These are phyloP conservation scores for Nebria salina DNA, from an alignment of 2,888 invertebrate species.

Conservation along the genomic window DNA sequence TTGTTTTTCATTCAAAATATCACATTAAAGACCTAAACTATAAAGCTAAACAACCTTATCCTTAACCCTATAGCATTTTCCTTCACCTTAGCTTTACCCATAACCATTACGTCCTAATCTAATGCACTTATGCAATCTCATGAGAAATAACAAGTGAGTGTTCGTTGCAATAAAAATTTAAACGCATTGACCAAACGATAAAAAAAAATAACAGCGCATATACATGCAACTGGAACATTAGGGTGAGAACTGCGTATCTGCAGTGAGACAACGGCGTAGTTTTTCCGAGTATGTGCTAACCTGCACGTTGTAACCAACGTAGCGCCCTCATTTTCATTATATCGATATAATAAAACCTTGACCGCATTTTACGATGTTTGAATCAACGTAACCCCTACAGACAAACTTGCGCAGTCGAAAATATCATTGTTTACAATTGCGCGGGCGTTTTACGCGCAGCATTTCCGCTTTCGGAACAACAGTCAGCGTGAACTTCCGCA, in stretches of 20 bases:
- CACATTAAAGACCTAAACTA: no score
- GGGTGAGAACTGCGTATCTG: neutral
- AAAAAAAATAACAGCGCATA: neutral
- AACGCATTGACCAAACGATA: neutral
- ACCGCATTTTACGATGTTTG: neutral
- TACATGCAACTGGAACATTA: neutral
- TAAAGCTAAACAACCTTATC: no score
- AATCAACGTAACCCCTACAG: constrained; percentile 4
- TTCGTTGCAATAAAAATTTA: neutral
- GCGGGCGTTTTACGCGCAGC: neutral
- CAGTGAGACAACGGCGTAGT: neutral
- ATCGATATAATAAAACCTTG: constrained; percentile 15
- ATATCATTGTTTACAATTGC: constrained; percentile 6
- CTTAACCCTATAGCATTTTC: no score
- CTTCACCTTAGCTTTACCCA: no score
- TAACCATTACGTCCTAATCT: no score
- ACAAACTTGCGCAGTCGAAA: neutral
- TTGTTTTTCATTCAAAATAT: no score
- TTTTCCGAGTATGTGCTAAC: neutral
- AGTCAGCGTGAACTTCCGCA: constrained; percentile 10
- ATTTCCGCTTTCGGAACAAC: neutral
- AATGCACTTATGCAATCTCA: no score
- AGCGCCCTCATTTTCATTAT: constrained; percentile 6
- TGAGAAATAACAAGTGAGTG: neutral
- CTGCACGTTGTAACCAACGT: neutral